These are phyloP conservation scores for Heliconius aoede DNA, from an alignment of 2,888 invertebrate species.

Conservation along the genomic window DNA sequence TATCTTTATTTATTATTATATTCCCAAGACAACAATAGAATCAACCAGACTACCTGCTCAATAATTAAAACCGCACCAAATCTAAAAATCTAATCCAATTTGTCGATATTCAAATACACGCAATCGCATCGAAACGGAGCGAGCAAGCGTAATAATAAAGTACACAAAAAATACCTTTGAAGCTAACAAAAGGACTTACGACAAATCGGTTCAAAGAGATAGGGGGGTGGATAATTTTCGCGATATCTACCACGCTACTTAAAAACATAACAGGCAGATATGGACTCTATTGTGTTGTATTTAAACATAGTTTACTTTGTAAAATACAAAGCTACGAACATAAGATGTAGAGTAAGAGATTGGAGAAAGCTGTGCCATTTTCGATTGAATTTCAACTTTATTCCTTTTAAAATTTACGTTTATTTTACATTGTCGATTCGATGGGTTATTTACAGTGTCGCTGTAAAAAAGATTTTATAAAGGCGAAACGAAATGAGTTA, in stretches of 20 bases:
- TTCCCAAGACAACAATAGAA: not conserved
- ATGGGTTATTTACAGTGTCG: constrained; percentile 69
- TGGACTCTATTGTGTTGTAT: not conserved
- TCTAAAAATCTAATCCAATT: constrained; percentile 27
- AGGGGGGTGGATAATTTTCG: constrained; percentile 69
- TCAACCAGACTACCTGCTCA: not conserved
- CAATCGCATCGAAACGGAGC: constrained; percentile 51
- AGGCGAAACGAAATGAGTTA: constrained; percentile 71
- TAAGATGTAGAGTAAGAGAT: constrained; percentile 16
- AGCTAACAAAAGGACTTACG: constrained; percentile 71
- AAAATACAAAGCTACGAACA: not conserved
- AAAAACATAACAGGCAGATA: constrained; percentile 43
- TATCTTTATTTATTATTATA: not conserved
- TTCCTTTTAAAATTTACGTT: rapidly evolving
- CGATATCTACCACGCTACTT: constrained; percentile 69
- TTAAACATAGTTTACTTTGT: constrained; percentile 38
- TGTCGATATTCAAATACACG: constrained; percentile 37
- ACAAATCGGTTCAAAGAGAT: constrained; percentile 75
- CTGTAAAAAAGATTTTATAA: constrained; percentile 65
- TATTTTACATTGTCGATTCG: constrained; percentile 45
- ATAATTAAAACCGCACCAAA: constrained; percentile 26
- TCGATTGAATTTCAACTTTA: constrained; percentile 17
- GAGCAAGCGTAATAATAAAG: constrained; percentile 73
- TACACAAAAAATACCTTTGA: constrained; percentile 71
- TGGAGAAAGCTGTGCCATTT: not conserved